Conservation (phyloP, 2,888 invertebrate species). For the Chelonus formosanus region DNA sequence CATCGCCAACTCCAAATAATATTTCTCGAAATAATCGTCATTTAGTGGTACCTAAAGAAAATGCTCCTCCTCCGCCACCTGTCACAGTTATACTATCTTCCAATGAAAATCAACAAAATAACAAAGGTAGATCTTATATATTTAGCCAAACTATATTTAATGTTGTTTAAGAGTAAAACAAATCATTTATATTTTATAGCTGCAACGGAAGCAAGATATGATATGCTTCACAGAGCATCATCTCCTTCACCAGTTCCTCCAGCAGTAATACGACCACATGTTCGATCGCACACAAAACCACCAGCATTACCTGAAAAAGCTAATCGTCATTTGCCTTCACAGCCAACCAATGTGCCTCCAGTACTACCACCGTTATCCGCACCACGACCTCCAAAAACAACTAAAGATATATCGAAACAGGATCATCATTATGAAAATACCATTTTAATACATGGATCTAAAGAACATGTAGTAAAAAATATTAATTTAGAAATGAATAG, state of each 20-base stretch:
- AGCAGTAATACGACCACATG: conserved; percentile 48
- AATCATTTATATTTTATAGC: conserved; percentile 41
- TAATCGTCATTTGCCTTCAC: conserved; percentile 42
- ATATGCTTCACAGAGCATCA: conserved; percentile 63
- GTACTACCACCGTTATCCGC: conserved; percentile 59
- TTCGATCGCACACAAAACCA: conserved; percentile 43
- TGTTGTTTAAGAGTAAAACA: neutral
- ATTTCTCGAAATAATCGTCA: conserved; percentile 58
- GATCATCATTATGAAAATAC: conserved; percentile 69
- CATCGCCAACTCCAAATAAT: conserved; percentile 58
- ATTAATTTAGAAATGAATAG: conserved; percentile 59
- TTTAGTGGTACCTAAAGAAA: conserved; percentile 65
- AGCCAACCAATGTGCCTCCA: conserved; percentile 48
- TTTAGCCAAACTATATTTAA: neutral
- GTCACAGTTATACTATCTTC: conserved; percentile 57
- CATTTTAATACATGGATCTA: conserved; percentile 64
- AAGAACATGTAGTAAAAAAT: conserved; percentile 61
- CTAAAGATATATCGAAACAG: conserved; percentile 57
- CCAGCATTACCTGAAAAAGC: conserved; percentile 56
- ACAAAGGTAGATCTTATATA: conserved; percentile 51
- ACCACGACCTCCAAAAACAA: conserved; percentile 55
- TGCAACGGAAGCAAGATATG: conserved; percentile 61
- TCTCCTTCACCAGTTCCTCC: conserved; percentile 56
- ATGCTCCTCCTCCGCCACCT: conserved; percentile 64
- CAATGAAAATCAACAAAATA: conserved; percentile 55